Conservation (phyloP, 1,140 invertebrate genomes). For the Cydia amplana region DNA sequence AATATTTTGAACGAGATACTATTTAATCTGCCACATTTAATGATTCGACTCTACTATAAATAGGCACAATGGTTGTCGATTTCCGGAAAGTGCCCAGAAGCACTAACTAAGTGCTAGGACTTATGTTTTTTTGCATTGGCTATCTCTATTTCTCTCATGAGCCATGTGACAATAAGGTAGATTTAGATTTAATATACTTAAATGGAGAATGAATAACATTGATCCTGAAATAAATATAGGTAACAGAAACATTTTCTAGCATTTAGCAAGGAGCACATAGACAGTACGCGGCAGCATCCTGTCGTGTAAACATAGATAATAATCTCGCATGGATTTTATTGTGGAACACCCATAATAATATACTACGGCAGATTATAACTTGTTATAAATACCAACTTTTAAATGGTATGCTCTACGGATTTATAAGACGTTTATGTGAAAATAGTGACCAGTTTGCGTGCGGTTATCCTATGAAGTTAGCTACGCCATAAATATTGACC, state of each 20-base stretch:
- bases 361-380: background rate
- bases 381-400: background rate
- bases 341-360: background rate
- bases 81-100: too few species aligned
- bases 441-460: slow-evolving; percentile 17
- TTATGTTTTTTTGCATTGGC: too few species aligned
- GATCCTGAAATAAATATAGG: background rate
- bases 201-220: too few species aligned
- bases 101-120: too few species aligned
- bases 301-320: slow-evolving; percentile 1
- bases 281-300: background rate
- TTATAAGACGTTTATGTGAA: slow-evolving; percentile 3
- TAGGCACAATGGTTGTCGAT: too few species aligned
- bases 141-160: too few species aligned
- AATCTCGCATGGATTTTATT: background rate
- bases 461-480: background rate
- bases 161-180: too few species aligned
- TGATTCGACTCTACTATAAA: too few species aligned
- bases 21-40: too few species aligned
- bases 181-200: too few species aligned
- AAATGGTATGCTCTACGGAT: background rate
- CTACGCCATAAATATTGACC: background rate
- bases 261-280: background rate
- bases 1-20: too few species aligned
- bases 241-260: background rate